Base-by-base conservation (phyloP, 2,113 vertebrate genomes). In the Megalops atlanticus region DNA sequence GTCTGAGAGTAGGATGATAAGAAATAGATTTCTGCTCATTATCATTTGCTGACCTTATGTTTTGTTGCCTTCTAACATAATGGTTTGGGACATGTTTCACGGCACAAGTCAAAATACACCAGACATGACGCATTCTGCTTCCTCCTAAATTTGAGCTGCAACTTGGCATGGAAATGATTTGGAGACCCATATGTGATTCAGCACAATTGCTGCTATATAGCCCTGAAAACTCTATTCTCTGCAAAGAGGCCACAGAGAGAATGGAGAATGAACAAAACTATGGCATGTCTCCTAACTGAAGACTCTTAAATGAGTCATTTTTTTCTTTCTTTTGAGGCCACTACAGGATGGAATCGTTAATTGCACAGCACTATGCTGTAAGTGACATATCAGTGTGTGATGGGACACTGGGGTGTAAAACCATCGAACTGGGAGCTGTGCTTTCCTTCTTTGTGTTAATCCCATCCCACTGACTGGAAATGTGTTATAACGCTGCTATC, bases 1-100 rank as follows among this genome's bases (percentile, higher is more conserved):
- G 69, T 31, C 14, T 14, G 54, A 78, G 76, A 79, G 40, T 1
- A 18, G 77, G n/a, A 21, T 45, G 73, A 21, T 45, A 77, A 47
- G 33, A 70, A 79, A 71, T 31, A 14, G 0, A 41, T 73, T 73
- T 18, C 27, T 70, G n/a, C 70, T 45, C n/a, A 47, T 79, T 69
- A 79, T 15, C 40, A 4, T 36, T 24, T 10, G 49, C 2, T 21
- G 24, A 2, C 49, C 16, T 21, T 54, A 16, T 54, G 2, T 54
- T 54, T 54, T 54, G 49, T 54, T 21, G 24, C 49, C 18, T 21
- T 54, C 18, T 21, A 54, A 54, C 2, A 16, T 21, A 15, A 38
- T 36, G 31, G 39, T 15, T 31, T 69, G 39, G 10, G 39, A 43
- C 33, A 40, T 35, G 40, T 33, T 7, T 3, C 16, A 27, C 24